A percentile compares a stretch with the other conserved stretches of the same genome.
Evolutionary conservation across 2,797 vertebrate species (phyloP).

Genomic region (Sciurus vulgaris): DNA sequence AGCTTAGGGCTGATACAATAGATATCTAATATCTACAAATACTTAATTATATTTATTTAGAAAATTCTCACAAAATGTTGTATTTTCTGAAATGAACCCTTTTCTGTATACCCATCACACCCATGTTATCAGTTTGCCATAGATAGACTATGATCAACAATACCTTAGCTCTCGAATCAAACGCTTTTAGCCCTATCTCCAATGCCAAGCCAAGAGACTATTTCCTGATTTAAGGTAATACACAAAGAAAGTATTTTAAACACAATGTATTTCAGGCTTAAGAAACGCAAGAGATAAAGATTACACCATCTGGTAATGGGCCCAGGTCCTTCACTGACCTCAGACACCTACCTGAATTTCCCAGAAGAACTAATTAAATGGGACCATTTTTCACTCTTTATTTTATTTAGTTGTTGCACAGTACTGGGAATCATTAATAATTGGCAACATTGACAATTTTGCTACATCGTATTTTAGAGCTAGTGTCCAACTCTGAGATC

Average conservation of each 20-base stretch:
- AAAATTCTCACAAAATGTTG: conserved; percentile 34
- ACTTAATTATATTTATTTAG: conserved; percentile 19
- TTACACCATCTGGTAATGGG: conserved; percentile 21
- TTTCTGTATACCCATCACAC: not conserved
- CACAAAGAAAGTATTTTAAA: conserved; percentile 26
- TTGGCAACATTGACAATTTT: not conserved
- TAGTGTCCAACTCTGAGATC: not conserved
- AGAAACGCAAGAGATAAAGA: conserved; percentile 22
- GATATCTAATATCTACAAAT: conserved; percentile 14
- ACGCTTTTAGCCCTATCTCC: not conserved
- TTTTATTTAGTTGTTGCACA: conserved; percentile 42
- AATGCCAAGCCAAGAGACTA: conserved; percentile 42
- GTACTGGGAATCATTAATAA: conserved; percentile 15
- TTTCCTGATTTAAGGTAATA: conserved; percentile 61
- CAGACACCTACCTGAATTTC: conserved; percentile 61
- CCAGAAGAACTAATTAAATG: conserved; percentile 61
- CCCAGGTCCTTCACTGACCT: not conserved
- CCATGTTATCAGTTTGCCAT: not conserved
- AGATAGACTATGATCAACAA: not conserved
- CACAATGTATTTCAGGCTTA: not conserved
- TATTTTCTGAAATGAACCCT: not conserved
- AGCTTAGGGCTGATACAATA: conserved; percentile 15
- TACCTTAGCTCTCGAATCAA: not conserved
- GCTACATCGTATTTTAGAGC: not conserved
- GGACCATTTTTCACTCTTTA: conserved; percentile 39